Evolutionary conservation across 1,140 invertebrate genomes (phyloP).

Genomic region (Pogonus chalceus): DNA sequence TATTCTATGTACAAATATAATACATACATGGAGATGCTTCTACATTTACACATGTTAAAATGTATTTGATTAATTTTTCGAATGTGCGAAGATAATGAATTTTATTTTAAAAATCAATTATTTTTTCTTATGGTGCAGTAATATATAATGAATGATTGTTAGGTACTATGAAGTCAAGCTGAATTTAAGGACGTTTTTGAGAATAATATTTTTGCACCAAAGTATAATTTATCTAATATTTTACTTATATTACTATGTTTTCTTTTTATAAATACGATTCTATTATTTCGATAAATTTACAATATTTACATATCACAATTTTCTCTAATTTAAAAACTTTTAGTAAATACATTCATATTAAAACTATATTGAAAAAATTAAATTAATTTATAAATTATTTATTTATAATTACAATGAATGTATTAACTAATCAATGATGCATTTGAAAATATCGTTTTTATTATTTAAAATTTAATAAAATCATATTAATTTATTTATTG

Average conservation of each 20-base stretch:
- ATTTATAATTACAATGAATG: background rate
- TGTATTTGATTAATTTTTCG: background rate
- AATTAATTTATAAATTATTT: background rate
- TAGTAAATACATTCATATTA: background rate
- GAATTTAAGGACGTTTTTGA: background rate
- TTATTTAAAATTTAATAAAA: background rate
- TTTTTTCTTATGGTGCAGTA: background rate
- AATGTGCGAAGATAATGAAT: background rate
- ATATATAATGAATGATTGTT: conserved; percentile 4
- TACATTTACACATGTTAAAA: background rate
- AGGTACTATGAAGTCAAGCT: background rate
- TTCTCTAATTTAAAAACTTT: background rate
- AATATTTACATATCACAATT: conserved; percentile 5
- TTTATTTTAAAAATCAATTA: background rate
- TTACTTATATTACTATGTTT: no score
- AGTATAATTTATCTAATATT: background rate
- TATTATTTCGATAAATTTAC: background rate
- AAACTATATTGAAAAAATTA: background rate
- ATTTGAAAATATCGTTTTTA: background rate
- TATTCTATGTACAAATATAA: background rate
- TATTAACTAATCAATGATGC: background rate
- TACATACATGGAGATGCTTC: background rate
- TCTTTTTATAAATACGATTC: no score
- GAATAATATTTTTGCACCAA: background rate
- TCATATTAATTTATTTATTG: background rate